A percentile compares a stretch with the other conserved stretches of the same genome.
Conservation (phyloP, 2,113 vertebrate species). For the Ranitomeya variabilis region DNA sequence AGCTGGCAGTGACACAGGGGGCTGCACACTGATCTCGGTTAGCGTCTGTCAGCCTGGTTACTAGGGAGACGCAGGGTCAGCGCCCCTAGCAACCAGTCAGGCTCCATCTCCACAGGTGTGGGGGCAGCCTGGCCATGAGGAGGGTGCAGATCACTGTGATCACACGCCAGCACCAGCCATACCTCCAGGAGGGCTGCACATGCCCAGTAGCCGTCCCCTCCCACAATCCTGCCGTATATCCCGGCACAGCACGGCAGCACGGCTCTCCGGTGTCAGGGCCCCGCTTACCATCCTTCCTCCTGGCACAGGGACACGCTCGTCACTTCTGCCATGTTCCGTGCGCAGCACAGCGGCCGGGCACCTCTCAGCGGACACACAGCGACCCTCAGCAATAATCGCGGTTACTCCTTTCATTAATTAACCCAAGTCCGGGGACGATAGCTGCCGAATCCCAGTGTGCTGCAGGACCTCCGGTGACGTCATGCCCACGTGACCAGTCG, state of each 20-base stretch:
- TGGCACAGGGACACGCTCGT: slow-evolving; percentile 5
- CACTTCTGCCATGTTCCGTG: slow-evolving; percentile 34
- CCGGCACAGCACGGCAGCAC: neutral
- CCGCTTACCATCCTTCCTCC: slow-evolving; percentile 53
- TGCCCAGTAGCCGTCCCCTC: neutral
- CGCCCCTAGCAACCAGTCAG: neutral
- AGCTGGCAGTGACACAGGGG: no score
- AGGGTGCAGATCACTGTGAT: no score
- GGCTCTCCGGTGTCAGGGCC: neutral
- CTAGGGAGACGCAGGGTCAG: neutral
- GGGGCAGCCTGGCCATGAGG: no score
- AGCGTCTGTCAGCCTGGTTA: neutral
- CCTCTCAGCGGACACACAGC: neutral
- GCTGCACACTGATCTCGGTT: no score
- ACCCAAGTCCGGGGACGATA: slow-evolving; percentile 15
- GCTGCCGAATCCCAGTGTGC: no score
- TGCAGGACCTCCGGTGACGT: no score
- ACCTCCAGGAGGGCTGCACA: neutral
- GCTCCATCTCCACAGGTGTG: neutral
- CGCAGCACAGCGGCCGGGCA: neutral
- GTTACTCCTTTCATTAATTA: slow-evolving; percentile 30
- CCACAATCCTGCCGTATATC: neutral
- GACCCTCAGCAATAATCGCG: neutral
- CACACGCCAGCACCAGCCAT: no score
- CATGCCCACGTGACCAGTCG: no score